phyloP scores from a whole-genome alignment of 2,888 invertebrate genomes.

The Orthonevra nobilis region DNA sequence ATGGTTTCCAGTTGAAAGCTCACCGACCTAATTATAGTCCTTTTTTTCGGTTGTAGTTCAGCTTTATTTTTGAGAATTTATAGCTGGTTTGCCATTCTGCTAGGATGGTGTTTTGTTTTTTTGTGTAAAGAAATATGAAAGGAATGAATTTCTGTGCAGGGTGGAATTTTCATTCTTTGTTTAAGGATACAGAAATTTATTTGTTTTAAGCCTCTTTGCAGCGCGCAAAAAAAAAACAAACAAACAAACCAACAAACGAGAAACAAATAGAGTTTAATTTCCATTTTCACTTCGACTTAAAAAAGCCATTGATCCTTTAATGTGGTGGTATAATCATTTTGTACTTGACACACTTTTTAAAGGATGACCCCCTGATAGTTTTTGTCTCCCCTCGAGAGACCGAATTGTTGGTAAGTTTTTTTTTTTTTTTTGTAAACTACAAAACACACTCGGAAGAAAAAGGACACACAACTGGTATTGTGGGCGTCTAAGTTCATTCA shows the following conservation, averaged over 20 bases:
- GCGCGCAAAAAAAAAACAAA: too few relatives aligned
- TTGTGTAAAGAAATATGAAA: constrained; percentile 23
- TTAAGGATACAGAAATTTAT: constrained; percentile 43
- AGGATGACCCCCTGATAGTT: constrained; percentile 13
- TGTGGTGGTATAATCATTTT: constrained; percentile 43
- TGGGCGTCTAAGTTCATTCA: neutral
- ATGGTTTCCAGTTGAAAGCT: neutral
- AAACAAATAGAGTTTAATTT: constrained; percentile 40
- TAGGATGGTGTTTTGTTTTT: constrained; percentile 49
- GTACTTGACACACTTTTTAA: constrained; percentile 56
- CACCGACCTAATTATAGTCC: constrained; percentile 51
- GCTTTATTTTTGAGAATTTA: constrained; percentile 41
- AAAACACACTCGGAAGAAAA: constrained; percentile 32
- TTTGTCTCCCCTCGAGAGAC: too few relatives aligned
- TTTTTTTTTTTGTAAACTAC: constrained; percentile 10
- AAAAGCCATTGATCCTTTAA: constrained; percentile 48
- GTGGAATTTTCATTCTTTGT: constrained; percentile 34
- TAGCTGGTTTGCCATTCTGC: constrained; percentile 51
- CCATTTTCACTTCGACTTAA: constrained; percentile 19
- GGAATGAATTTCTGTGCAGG: constrained; percentile 11
- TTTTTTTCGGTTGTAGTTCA: constrained; percentile 1
- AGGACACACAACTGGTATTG: constrained; percentile 14
- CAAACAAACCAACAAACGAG: constrained; percentile 6
- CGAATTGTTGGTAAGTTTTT: neutral
- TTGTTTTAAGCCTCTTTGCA: constrained; percentile 27